Percentiles rank a stretch among this genome's conserved stretches.
Conservation (phyloP, 92 coral and sea anemone species). For the Virgularia gustaviana region DNA sequence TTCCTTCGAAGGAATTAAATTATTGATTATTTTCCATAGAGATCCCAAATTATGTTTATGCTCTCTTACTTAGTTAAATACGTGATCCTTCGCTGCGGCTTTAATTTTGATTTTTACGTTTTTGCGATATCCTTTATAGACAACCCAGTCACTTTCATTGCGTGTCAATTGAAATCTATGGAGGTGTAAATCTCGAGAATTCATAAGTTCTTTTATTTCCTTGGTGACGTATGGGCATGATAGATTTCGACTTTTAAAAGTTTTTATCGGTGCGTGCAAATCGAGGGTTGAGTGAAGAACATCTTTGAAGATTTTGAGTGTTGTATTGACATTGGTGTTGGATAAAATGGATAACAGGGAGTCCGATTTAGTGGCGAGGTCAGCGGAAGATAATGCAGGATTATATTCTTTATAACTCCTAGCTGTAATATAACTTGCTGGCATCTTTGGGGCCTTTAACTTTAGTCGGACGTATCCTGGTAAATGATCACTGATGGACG, state of each 20-base stretch:
- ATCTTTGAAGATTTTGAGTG: slow-evolving; percentile 23
- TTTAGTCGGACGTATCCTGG: slow-evolving; percentile 40
- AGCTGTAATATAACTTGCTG: slow-evolving; percentile 30
- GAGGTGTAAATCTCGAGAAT: slow-evolving; percentile 4
- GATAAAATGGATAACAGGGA: slow-evolving; percentile 23
- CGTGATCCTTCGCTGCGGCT: slow-evolving; percentile 17
- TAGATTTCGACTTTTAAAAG: slow-evolving; percentile 31
- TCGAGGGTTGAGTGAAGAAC: slow-evolving; percentile 27
- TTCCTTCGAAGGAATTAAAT: neutral
- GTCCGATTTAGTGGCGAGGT: slow-evolving; percentile 22
- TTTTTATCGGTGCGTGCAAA: slow-evolving; percentile 28
- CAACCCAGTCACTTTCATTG: slow-evolving; percentile 22
- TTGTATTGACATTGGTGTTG: slow-evolving; percentile 21
- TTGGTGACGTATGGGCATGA: slow-evolving; percentile 43
- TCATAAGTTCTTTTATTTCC: slow-evolving; percentile 42
- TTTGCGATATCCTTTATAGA: slow-evolving; percentile 9
- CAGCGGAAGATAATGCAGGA: slow-evolving; percentile 26
- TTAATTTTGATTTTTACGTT: slow-evolving; percentile 17
- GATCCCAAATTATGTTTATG: slow-evolving; percentile 22
- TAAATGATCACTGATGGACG: neutral
- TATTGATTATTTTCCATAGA: slow-evolving; percentile 40
- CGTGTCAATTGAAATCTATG: slow-evolving; percentile 9
- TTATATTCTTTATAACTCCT: slow-evolving; percentile 31
- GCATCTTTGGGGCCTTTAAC: slow-evolving; percentile 40
- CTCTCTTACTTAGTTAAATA: slow-evolving; percentile 9